A percentile compares a stretch with the other conserved stretches of the same genome.
These are phyloP conservation scores for Scotopteryx bipunctaria DNA, from an alignment of 2,888 invertebrate species.

Conservation along the genomic window DNA sequence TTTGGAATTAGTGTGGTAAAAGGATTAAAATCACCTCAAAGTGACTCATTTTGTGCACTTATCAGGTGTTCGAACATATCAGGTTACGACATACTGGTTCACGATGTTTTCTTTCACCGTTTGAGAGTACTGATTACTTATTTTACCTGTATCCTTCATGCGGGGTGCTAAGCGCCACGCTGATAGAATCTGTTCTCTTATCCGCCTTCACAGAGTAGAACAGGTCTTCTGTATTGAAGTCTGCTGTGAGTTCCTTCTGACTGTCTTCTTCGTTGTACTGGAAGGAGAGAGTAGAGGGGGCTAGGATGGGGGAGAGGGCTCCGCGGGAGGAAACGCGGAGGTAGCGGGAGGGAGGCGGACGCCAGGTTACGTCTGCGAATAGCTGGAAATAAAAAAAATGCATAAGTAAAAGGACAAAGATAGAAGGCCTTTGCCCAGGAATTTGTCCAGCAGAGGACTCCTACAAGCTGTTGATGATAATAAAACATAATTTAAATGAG, in stretches of 20 bases:
- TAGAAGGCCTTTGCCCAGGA: too few relatives aligned
- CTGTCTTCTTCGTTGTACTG: constrained; percentile 55
- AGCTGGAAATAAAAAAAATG: constrained; percentile 49
- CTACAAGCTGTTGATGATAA: too few relatives aligned
- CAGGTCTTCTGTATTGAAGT: constrained; percentile 54
- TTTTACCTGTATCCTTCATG: constrained; percentile 66
- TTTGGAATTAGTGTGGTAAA: too few relatives aligned
- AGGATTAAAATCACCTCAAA: too few relatives aligned
- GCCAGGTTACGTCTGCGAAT: constrained; percentile 78
- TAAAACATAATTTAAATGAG: too few relatives aligned
- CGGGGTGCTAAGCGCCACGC: constrained; percentile 65
- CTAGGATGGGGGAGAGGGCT: constrained; percentile 61
- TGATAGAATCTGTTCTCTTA: constrained; percentile 53
- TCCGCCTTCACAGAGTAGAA: constrained; percentile 71
- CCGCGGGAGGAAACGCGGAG: constrained; percentile 73
- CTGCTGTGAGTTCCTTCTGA: constrained; percentile 53
- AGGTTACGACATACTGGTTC: too few relatives aligned
- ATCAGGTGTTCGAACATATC: too few relatives aligned
- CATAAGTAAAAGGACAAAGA: too few relatives aligned
- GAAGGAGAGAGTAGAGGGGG: constrained; percentile 59
- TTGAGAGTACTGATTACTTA: too few relatives aligned
- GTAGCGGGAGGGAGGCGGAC: constrained; percentile 64
- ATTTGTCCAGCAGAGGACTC: too few relatives aligned
- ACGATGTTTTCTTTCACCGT: too few relatives aligned
- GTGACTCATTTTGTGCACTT: too few relatives aligned